A percentile compares a stretch with the other conserved stretches of the same genome.
Evolutionary conservation across 2,113 vertebrate species (phyloP).

Genomic region (Nannobrachium achirus): DNA sequence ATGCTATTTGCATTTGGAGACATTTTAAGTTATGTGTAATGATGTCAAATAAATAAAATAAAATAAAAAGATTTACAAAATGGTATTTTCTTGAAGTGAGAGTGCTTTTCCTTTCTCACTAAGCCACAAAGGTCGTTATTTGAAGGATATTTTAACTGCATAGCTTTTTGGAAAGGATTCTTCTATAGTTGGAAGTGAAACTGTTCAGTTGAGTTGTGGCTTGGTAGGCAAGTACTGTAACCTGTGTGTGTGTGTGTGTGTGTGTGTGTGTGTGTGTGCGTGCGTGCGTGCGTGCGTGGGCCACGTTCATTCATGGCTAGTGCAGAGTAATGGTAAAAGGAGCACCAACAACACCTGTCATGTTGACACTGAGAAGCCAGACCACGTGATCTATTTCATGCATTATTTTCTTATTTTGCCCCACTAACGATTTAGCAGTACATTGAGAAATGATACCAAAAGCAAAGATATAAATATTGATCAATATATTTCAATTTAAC

Average conservation of each 20-base stretch:
- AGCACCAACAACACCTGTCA: conserved; percentile 50
- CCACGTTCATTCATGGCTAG: conserved; percentile 29
- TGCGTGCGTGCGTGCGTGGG: too few relatives aligned
- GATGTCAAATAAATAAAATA: conserved; percentile 18
- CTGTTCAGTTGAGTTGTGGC: not conserved
- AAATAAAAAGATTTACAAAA: not conserved
- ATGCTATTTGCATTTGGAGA: not conserved
- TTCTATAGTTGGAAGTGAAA: not conserved
- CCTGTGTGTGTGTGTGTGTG: not conserved
- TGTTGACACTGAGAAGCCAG: conserved; percentile 45
- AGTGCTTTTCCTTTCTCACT: not conserved
- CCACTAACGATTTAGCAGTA: too few relatives aligned
- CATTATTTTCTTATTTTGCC: not conserved
- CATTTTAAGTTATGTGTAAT: not conserved
- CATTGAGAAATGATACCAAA: not conserved
- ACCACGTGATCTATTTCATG: conserved; percentile 10
- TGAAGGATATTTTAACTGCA: too few relatives aligned
- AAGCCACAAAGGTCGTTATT: too few relatives aligned
- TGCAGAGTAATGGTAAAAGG: conserved; percentile 71
- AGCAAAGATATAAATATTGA: not conserved
- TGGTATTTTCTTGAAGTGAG: not conserved
- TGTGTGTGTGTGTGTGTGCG: conserved; percentile 3
- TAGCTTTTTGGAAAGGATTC: not conserved
- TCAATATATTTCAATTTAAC: conserved; percentile 9
- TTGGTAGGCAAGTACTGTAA: not conserved